Conservation (phyloP, 2,113 vertebrate species). For the Pedionomus torquatus region DNA sequence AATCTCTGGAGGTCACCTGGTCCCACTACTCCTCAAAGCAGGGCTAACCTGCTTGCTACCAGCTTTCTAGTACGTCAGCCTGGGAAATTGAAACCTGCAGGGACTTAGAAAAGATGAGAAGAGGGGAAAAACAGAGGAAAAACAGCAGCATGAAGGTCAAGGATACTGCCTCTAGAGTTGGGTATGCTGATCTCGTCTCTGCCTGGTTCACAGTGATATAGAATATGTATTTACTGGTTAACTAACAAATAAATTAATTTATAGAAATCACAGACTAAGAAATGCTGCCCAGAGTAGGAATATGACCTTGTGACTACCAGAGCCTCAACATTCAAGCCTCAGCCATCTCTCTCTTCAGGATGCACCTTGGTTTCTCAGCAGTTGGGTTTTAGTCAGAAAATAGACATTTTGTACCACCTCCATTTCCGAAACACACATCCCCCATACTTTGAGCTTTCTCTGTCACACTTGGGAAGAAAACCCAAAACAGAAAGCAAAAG, state of each 20-base stretch:
- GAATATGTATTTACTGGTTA: background rate
- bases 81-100: background rate
- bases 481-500: constrained; percentile 8
- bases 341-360: background rate
- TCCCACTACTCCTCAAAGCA: background rate
- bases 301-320: background rate
- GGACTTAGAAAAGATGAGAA: background rate
- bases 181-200: background rate
- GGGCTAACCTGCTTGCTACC: background rate
- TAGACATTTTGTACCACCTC: background rate
- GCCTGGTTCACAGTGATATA: background rate
- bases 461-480: background rate
- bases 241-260: background rate
- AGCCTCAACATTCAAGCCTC: background rate
- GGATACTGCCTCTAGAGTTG: background rate
- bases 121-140: background rate
- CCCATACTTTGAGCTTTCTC: background rate
- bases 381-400: background rate
- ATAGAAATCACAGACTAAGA: background rate
- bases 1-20: background rate
- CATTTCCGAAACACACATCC: background rate
- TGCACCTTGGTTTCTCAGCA: background rate
- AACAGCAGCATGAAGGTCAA: background rate
- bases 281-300: background rate
- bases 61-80: background rate